These are phyloP conservation scores for Cordylochernes scorpioides DNA, from an alignment of 2,888 invertebrate species.

Conservation along the genomic window DNA sequence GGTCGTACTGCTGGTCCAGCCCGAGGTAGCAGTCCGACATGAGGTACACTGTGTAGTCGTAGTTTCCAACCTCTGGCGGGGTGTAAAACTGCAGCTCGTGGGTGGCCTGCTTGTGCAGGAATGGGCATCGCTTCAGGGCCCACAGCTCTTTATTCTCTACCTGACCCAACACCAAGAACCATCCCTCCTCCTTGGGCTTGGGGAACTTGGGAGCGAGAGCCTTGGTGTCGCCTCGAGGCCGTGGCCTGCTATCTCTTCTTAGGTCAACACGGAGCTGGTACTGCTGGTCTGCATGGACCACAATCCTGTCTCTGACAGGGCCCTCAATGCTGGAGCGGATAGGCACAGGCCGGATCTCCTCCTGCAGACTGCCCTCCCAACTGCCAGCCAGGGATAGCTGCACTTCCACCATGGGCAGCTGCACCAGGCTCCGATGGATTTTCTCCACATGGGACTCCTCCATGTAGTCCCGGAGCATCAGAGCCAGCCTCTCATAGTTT, in stretches of 20 bases:
- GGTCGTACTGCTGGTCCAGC: slow-evolving; percentile 58
- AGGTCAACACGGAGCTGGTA: slow-evolving; percentile 35
- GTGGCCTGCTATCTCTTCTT: slow-evolving; percentile 14
- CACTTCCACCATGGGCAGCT: slow-evolving; percentile 35
- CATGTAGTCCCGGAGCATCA: slow-evolving; percentile 35
- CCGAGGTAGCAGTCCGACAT: slow-evolving; percentile 81
- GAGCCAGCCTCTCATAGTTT: slow-evolving; percentile 34
- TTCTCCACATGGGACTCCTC: slow-evolving; percentile 40
- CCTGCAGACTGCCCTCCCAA: slow-evolving; percentile 18
- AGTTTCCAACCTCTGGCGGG: slow-evolving; percentile 33
- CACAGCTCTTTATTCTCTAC: slow-evolving; percentile 39
- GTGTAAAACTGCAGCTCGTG: slow-evolving; percentile 32
- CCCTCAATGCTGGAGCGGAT: slow-evolving; percentile 3
- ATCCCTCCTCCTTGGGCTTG: slow-evolving; percentile 80
- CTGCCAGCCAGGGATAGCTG: slow-evolving; percentile 32
- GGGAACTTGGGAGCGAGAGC: slow-evolving; percentile 62
- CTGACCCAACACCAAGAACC: slow-evolving; percentile 65
- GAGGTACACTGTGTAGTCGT: slow-evolving; percentile 48
- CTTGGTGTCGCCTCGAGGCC: slow-evolving; percentile 16
- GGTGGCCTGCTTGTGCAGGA: slow-evolving; percentile 9
- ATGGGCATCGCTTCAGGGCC: slow-evolving; percentile 44
- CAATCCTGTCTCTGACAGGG: slow-evolving; percentile 27
- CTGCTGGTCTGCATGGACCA: slow-evolving; percentile 39
- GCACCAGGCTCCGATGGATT: slow-evolving; percentile 23
- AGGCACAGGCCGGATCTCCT: slow-evolving; percentile 3